phyloP scores from a whole-genome alignment of 2,797 vertebrate genomes.

The Antrozous pallidus region DNA sequence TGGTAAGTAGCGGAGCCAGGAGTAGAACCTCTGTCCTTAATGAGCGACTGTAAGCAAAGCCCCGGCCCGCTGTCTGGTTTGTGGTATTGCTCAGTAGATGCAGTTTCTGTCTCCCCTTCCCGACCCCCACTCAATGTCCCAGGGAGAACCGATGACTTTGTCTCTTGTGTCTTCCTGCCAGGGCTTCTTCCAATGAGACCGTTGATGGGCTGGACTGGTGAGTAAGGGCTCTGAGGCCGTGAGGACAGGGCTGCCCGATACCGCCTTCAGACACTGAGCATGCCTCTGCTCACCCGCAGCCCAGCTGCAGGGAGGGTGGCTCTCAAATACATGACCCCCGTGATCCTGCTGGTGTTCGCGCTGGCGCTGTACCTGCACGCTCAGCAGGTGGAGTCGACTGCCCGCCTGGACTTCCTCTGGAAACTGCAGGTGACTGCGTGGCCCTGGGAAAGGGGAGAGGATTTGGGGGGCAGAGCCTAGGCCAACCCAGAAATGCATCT shows the following conservation, averaged over 20 bases:
- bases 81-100: not conserved
- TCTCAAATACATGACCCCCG: constrained; percentile 93
- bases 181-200: constrained; percentile 74
- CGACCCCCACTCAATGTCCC: not conserved
- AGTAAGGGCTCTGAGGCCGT: constrained; percentile 33
- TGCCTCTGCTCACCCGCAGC: constrained; percentile 78
- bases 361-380: constrained; percentile 95
- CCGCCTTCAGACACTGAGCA: not conserved
- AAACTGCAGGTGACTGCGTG: constrained; percentile 91
- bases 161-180: constrained; percentile 46
- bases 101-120: not conserved
- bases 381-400: constrained; percentile 96
- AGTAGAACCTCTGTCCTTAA: not conserved
- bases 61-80: not conserved
- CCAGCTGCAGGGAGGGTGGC: constrained; percentile 90
- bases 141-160: constrained; percentile 20
- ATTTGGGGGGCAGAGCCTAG: not conserved
- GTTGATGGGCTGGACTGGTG: constrained; percentile 75
- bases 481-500: not conserved
- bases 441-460: not conserved
- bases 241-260: not conserved
- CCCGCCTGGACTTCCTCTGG: constrained; percentile 98
- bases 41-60: not conserved
- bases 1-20: not conserved
- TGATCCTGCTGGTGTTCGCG: constrained; percentile 94